Base-by-base conservation (phyloP, 2,888 invertebrate genomes). In the Bunonema sp. region DNA sequence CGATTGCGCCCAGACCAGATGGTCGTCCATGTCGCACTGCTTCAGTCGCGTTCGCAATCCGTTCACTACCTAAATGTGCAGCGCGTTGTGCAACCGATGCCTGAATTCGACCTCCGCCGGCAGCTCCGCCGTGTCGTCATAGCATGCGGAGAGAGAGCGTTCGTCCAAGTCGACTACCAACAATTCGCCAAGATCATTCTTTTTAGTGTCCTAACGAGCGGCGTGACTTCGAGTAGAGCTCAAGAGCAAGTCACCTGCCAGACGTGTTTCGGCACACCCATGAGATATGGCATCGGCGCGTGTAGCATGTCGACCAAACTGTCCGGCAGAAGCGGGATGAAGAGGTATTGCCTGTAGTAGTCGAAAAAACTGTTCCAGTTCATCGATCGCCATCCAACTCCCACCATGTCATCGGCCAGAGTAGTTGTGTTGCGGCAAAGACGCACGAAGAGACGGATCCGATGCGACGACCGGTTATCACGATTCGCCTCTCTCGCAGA, bases 271-370 rank as follows among this genome's bases (percentile, higher is more conserved):
- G 89, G 89, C 48, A 91, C 85, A 46, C 93, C 93, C 65, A 93
- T 88, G 34, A 93, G 76, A 74, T 84, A 93, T 34, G 93, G 93
- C 91, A 93, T 93, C 1, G 93, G 93, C 12, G 93, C 93, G 59
- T 71, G 71, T 53, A 48, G 29, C 53, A 56, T 51, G 15, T 56
- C 53, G n/a, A 42, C 18, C 4, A 56, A 37, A 1, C 39, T 33
- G 3, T 41, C 40, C 3, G 56, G 54, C 7, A 54, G 49, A 26
- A 54, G 49, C 1, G 54, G 50, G 20, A 54, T 53, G 37, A 52
- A 56, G 1, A 56, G 41, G 2, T 42, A 52, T 35, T 56, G 56
- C 56, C 56, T 56, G 43, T 63, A 91, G 74, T 56, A 93, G 82
- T 39, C 91, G 91, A 72, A 93, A 89, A 71, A 84, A 93, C 67